Evolutionary conservation across 2,888 invertebrate species (phyloP), one percentile per base, ranked within the genome.

Genomic region (Agrotis exclamationis): DNA sequence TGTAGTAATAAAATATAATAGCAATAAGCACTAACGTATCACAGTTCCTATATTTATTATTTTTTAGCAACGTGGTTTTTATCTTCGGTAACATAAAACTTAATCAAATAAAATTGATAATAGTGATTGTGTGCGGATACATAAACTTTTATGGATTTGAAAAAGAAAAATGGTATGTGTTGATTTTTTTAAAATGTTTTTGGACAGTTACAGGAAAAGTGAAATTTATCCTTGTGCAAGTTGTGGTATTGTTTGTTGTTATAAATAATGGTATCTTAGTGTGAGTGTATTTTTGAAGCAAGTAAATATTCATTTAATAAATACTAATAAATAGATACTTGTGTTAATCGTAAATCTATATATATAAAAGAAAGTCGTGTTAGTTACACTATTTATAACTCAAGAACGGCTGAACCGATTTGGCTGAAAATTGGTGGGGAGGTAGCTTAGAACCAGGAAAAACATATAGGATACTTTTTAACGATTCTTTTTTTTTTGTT

Each of bases 151-250:
- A 80, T 80, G 80, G 80, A 82, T 78, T 78, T 74, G 14, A 70
- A 74, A 74, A 70, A 70, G 62, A 70, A 78, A 82, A 70, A 80
- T 80, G 80, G 80, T 80, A 82, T n/a, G 45, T 58, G 56, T 44
- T 39, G n/a, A 13, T 57, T 24, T 57, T 60, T 63, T 63, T 48
- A 18, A 7, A n/a, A 47, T 58, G 7, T 48, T 59, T 28, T 64
- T 44, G 3, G 24, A 20, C 18, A n/a, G 39, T 13, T 39, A 24
- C 33, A 63, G 44, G 79, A 57, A 62, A 73, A 62, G 48, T 62
- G 28, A 24, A 20, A 18, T 18, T 72, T 72, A 47, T 66, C 20
- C 62, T 69, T 33, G n/a, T 48, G 14, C 22, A 53, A 33, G 20
- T 65, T 5, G 18, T 54, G n/a, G 57, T 54, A n/a, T n/a, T 65